Conservation (phyloP, 2,797 vertebrate species). For the Uromys caudimaculatus region DNA sequence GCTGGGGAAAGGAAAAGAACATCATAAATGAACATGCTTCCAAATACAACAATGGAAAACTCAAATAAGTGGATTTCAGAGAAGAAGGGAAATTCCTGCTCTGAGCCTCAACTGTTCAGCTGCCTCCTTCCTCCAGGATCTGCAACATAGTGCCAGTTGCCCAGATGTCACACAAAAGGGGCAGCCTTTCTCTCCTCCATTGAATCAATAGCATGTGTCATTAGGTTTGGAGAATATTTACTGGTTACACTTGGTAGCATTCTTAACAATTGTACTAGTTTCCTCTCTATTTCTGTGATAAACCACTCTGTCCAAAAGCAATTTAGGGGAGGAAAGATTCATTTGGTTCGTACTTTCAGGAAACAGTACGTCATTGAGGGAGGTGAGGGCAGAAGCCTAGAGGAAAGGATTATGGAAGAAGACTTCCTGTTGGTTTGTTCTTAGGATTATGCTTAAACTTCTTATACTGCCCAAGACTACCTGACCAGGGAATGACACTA, state of each 20-base stretch:
- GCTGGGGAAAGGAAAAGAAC: not conserved
- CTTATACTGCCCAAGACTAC: no score
- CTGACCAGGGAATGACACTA: not conserved
- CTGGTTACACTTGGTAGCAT: not conserved
- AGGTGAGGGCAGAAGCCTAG: not conserved
- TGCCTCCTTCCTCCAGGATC: not conserved
- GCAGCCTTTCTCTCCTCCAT: rapidly evolving
- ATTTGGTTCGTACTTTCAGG: not conserved
- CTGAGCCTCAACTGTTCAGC: not conserved
- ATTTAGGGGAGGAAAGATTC: not conserved
- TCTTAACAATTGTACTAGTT: not conserved
- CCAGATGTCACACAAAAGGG: not conserved
- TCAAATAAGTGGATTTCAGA: not conserved
- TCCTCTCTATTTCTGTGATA: not conserved
- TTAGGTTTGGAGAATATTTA: not conserved
- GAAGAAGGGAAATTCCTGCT: not conserved
- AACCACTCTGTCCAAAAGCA: not conserved
- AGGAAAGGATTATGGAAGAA: not conserved
- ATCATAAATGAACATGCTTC: not conserved
- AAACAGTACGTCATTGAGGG: not conserved
- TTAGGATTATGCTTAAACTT: not conserved
- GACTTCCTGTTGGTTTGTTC: not conserved
- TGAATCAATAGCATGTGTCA: not conserved
- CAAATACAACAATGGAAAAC: not conserved
- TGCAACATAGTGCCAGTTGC: not conserved